phyloP scores from a whole-genome alignment of 1,140 invertebrate species.

The Cryptotermes secundus region DNA sequence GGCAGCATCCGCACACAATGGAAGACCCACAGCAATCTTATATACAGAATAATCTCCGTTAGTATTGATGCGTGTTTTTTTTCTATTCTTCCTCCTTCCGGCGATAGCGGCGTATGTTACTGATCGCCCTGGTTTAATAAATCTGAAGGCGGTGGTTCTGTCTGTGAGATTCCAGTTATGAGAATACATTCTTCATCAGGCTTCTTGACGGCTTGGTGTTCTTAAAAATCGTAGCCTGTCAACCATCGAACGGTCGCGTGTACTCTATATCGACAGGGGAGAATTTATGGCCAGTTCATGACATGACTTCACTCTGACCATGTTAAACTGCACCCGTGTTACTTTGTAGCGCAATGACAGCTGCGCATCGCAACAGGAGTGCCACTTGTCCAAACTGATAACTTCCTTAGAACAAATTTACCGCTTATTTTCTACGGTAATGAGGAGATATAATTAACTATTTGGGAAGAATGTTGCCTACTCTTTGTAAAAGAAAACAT shows the following conservation, averaged over 20 bases:
- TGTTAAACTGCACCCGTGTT: neutral
- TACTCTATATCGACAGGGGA: constrained; percentile 10
- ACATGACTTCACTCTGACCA: neutral
- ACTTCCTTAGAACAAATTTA: too few relatives aligned
- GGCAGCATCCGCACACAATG: neutral
- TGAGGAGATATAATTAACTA: too few relatives aligned
- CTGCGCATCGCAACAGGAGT: too few relatives aligned
- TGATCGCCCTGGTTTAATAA: neutral
- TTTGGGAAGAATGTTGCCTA: too few relatives aligned
- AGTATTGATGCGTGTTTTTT: neutral
- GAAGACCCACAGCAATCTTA: neutral
- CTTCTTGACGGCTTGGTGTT: neutral
- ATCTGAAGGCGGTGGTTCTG: neutral
- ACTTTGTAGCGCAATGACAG: neutral
- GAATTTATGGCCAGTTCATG: constrained; percentile 16
- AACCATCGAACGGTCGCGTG: neutral
- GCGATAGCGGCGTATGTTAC: neutral
- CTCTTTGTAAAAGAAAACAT: too few relatives aligned
- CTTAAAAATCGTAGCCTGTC: constrained; percentile 1
- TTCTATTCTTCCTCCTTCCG: neutral
- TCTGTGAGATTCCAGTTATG: neutral
- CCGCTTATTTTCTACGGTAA: too few relatives aligned
- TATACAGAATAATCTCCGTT: neutral
- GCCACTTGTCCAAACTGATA: too few relatives aligned
- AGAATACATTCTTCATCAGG: constrained; percentile 5